Percentiles rank a stretch among this genome's conserved stretches.
These are phyloP conservation scores for Chironomus tentans DNA, from an alignment of 2,888 invertebrate genomes.

Conservation along the genomic window DNA sequence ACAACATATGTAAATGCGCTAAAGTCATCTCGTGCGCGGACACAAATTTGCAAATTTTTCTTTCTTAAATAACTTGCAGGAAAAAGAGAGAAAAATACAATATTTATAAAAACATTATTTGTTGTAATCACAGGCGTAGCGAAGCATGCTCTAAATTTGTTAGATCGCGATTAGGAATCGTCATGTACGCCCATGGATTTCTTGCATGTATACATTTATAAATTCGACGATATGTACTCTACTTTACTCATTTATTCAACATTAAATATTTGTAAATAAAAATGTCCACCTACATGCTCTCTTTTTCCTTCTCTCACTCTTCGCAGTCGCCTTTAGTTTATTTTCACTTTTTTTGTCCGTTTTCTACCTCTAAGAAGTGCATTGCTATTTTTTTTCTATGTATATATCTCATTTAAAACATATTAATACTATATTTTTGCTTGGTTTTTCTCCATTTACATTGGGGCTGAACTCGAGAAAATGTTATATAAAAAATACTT, in stretches of 20 bases:
- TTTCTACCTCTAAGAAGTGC: constrained; percentile 9
- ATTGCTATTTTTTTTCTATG: neutral
- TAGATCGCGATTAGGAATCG: constrained; percentile 12
- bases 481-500: constrained; percentile 16
- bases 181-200: constrained; percentile 23
- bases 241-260: constrained; percentile 23
- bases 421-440: too few relatives aligned
- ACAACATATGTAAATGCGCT: too few relatives aligned
- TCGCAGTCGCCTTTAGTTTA: constrained; percentile 3
- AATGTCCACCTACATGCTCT: constrained; percentile 23
- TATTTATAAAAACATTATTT: neutral
- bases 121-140: neutral
- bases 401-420: too few relatives aligned
- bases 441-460: too few relatives aligned
- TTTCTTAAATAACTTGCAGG: neutral
- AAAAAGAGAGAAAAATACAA: neutral
- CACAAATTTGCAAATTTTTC: neutral
- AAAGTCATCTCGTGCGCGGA: too few relatives aligned
- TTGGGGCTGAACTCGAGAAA: neutral
- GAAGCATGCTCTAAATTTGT: constrained; percentile 3
- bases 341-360: constrained; percentile 26
- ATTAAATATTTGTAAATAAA: constrained; percentile 27
- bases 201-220: neutral
- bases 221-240: constrained; percentile 15
- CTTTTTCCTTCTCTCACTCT: neutral